Evolutionary conservation across 2,113 vertebrate species (phyloP), one percentile per base, ranked within the genome.

Genomic region (Anas platyrhynchos): DNA sequence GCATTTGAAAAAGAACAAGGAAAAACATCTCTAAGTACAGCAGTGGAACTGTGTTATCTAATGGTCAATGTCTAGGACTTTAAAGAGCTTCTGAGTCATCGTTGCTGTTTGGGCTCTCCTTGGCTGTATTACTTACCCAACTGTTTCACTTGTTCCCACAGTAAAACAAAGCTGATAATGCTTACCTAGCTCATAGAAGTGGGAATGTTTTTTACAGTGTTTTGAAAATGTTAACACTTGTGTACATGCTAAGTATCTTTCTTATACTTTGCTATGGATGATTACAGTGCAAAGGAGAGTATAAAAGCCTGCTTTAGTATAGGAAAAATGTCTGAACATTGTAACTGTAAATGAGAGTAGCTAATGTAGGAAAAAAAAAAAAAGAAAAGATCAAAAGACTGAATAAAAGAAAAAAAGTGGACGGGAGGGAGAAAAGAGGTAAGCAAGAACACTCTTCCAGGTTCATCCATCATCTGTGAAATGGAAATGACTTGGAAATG

Each of bases 311-410:
- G 25, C 34, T 86, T 68, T 54, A 83, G 81, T 91, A 78, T 13
- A 58, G 59, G 20, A 90, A 96, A 93, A 38, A 92, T 25, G 71
- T 85, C 82, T 52, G 29, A 83, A 80, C 50, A 31, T 66, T 91
- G n/a, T 67, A 67, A 44, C 48, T 95, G 75, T 78, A 86, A 97
- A 95, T 76, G 88, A 56, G 41, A 76, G 61, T 32, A 91, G 46
- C 9, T 43, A 87, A 69, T 38, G 23, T 66, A 85, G 46, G 34
- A 34, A 34, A 34, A 34, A 34, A 5, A 81, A 77, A 50, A 50
- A 23, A 50, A 41, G 13, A 12, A 41, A 41, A 41, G 38, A 2
- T 38, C 23, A 71, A 52, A 85, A 83, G 48, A 50, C 13, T 74
- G 63, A 89, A 54, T 75, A 81, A 67, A 92, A 73, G 31, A 18